Evolutionary conservation across 2,113 vertebrate genomes (phyloP).

Genomic region (Pollimyrus isidori): DNA sequence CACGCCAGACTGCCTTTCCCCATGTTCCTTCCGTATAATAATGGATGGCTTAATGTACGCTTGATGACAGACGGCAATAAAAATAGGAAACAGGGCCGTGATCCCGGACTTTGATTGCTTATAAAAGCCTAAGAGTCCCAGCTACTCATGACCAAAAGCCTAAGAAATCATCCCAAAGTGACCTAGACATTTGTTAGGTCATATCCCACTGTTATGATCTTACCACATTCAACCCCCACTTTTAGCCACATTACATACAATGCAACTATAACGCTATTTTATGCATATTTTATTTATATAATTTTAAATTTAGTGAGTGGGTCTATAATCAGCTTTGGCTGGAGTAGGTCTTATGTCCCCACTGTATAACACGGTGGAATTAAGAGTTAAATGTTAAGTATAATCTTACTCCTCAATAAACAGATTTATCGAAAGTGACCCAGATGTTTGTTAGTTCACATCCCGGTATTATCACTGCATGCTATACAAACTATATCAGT

Average conservation of each 20-base stretch:
- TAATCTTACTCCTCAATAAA: background rate
- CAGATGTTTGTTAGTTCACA: background rate
- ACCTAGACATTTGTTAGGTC: background rate
- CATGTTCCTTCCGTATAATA: background rate
- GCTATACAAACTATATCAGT: background rate
- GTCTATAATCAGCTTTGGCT: background rate
- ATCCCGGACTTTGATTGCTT: background rate
- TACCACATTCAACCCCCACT: background rate
- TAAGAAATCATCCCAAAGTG: background rate
- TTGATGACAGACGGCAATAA: background rate
- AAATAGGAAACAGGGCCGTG: background rate
- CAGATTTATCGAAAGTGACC: background rate
- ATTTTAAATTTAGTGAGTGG: background rate
- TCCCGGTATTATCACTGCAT: background rate
- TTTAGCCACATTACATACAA: background rate
- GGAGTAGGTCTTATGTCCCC: background rate
- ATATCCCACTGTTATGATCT: background rate
- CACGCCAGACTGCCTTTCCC: background rate
- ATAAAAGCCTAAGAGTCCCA: background rate
- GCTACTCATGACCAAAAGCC: background rate
- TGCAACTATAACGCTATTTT: background rate
- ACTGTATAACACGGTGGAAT: background rate
- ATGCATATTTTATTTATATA: background rate
- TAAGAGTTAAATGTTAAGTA: background rate
- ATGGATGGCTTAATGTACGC: background rate